Base-by-base conservation (phyloP, 1,140 invertebrate species). In the Hylaeus anthracinus region DNA sequence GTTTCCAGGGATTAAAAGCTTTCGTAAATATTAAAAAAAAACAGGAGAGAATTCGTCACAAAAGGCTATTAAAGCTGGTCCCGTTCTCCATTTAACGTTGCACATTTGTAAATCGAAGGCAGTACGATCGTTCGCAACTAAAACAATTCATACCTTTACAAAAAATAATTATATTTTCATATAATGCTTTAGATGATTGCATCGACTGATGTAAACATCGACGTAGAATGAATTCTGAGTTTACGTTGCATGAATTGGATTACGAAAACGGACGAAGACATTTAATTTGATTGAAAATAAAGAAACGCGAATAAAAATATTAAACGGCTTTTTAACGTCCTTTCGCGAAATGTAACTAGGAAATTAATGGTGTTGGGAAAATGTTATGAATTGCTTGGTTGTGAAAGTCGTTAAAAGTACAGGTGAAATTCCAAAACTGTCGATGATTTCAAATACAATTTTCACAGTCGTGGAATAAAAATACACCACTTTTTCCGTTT, bases 281-380 rank as follows among this genome's bases (percentile, higher is more conserved):
- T 73, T 73, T 73, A 73, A 73, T 73, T 73, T 15, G 8, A 45
- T 58, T 4, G 9, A 64, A 53, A 51, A 63, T 53, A 41, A 10
- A 61, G 70, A 61, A 72, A 39, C n/a, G 51, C 26, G 0, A n/a
- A 9, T 2, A 37, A n/a, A 63, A 73, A 61, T 61, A 48, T 39
- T 48, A 73, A n/a, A n/a, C n/a, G n/a, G n/a, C n/a, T n/a, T n/a
- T 58, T 58, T 26, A 58, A 58, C 8, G 4, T 26, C 0, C 26
- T 1, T 9, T 15, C 43, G 26, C n/a, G n/a, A n/a, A n/a, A n/a
- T n/a, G n/a, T n/a, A n/a, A n/a, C n/a, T n/a, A n/a, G n/a, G n/a
- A n/a, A n/a, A n/a, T n/a, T n/a, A n/a, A n/a, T n/a, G n/a, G n/a
- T n/a, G n/a, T n/a, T 1, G 43, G 43, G 5, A 3, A 45, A 45